These are phyloP conservation scores for Eumerus sabulonum DNA, from an alignment of 2,888 invertebrate genomes.

Conservation along the genomic window DNA sequence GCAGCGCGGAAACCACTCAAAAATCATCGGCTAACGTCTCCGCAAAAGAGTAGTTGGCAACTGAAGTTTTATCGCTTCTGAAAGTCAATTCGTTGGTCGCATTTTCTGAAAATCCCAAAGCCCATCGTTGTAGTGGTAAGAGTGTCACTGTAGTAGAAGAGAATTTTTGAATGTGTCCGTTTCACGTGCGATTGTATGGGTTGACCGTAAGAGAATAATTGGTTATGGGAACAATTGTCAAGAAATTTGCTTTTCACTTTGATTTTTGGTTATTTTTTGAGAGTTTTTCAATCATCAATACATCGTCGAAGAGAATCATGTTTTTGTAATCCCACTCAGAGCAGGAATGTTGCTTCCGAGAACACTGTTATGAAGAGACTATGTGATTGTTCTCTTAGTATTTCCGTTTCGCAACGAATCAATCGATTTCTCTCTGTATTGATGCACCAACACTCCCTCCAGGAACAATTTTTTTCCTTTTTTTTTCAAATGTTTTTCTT, in stretches of 20 bases:
- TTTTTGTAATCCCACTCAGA: too few species aligned
- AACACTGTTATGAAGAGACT: too few species aligned
- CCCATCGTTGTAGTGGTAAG: background rate
- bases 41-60: constrained; percentile 56
- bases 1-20: constrained; percentile 21
- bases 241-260: background rate
- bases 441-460: constrained; percentile 21
- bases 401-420: constrained; percentile 30
- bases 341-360: too few species aligned
- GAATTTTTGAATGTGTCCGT: constrained; percentile 5
- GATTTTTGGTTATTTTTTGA: background rate
- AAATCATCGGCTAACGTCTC: constrained; percentile 37
- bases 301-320: background rate
- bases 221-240: background rate
- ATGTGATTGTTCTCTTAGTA: constrained; percentile 44
- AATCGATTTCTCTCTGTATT: constrained; percentile 12
- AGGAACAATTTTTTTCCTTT: background rate
- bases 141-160: constrained; percentile 9
- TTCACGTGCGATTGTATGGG: background rate
- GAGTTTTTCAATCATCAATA: background rate
- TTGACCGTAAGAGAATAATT: constrained; percentile 5
- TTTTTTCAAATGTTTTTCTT: background rate
- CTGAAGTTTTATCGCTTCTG: constrained; percentile 50
- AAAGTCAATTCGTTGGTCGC: constrained; percentile 40
- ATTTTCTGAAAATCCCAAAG: constrained; percentile 29